Conservation (phyloP, 2,113 vertebrate species). For the human (Homo sapiens) region GRCh38 chr7:93805001-93805500, state of each 20-base stretch:
- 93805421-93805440: background rate
- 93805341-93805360: background rate
- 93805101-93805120: background rate
- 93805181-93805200: background rate
- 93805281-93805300: background rate
- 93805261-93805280: background rate
- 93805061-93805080: background rate
- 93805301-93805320: background rate
- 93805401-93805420: background rate
- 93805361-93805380: background rate
- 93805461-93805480: background rate
- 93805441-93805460: background rate
- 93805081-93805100: background rate
- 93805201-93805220: background rate
- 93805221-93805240: constrained; percentile 13
- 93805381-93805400: background rate
- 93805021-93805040: background rate
- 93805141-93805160: background rate
- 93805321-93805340: background rate
- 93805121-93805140: background rate
- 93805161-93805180: background rate
- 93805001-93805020: background rate
- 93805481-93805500: background rate
- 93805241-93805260: background rate
- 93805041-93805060: background rate